Evolutionary conservation across 2,113 vertebrate species (phyloP), one percentile per base, ranked within the genome.

Genomic region (Fregata magnificens): DNA sequence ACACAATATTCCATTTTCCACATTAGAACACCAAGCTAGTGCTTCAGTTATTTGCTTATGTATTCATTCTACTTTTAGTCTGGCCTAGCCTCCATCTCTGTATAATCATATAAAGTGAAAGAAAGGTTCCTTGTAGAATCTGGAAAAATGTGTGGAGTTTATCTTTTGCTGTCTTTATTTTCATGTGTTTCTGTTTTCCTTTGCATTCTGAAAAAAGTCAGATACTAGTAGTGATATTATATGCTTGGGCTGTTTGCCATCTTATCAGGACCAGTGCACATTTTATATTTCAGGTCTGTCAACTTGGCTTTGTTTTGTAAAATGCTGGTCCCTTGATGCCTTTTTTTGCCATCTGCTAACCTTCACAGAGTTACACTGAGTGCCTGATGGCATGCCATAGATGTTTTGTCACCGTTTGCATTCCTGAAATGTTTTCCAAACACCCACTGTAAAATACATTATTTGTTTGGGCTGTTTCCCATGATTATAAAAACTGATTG

Each of bases 321-420:
- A 77, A 82, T 34, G 34, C 38, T 83, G 10, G 29, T 81, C 86
- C 82, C 80, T 78, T 52, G 76, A 44, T 91, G 55, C 40, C 20
- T 78, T 86, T 93, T 74, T 66, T 79, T 91, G 59, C 87, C 88
- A 93, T 97, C 85, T 96, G 88, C 59, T 94, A 84, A 28, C 50
- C 59, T 86, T 93, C 94, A 67, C 0, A 59, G 32, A 47, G 14
- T 83, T 85, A 36, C 20, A 31, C 18, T 36, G 55, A 86, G 16
- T 67, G 50, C 53, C 71, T 95, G 83, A 73, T 84, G 67, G 29
- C 42, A 38, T 66, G 47, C 36, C 76, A 44, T 85, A 50, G 40
- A 77, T 38, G 4, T 88, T 95, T 90, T 90, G 42, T 81, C 50
- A 90, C 62, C 13, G 31, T 61, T 90, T 90, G 26, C 21, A 31